Base-by-base conservation (phyloP, 2,888 invertebrate genomes). In the Mactromeris polynyma region DNA sequence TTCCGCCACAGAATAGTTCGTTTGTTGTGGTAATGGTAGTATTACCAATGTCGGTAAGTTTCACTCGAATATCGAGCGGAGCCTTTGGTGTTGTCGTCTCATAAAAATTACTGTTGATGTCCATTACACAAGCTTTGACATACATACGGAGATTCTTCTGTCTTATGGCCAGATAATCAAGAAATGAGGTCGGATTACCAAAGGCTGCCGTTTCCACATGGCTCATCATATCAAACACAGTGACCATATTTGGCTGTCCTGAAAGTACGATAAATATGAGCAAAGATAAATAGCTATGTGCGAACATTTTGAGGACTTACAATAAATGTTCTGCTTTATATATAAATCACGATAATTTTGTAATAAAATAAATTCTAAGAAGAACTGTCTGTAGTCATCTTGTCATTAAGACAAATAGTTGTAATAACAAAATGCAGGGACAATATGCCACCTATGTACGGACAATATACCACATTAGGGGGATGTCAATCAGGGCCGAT, bases 11-110 rank as follows among this genome's bases (percentile, higher is more conserved):
- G 2, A 83, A 90, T 19, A 95, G 81, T 21, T 93, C 92, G 54
- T 89, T 90, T 11, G 90, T 80, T 3, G 94, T 93, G 17, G 94
- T 94, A 83, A 94, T 95, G 26, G 95, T 93, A 3, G 93, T 89
- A 33, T 94, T 94, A 58, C 94, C 94, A 73, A 95, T 94, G 58
- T 93, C 92, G 6, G 89, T 87, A 31, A 95, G 91, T 83, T 90
- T 94, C 19, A 95, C 89, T 9, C 91, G 92, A 19, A 95, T 86
- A 87, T 95, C 93, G 1, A 94, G 87, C 4, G 95, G 95, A 58
- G 95, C 94, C 90, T 95, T 95, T 7, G 95, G 95, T 2, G 95
- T 95, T 2, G 94, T 94, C 17, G 92, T 93, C 83, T 95, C 95
- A 86, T 95, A 95, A 81, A 95, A 95, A 69, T 94, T 90, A 64